Evolutionary conservation across 2,888 invertebrate genomes (phyloP).

Genomic region (Diplazon laetatorius): DNA sequence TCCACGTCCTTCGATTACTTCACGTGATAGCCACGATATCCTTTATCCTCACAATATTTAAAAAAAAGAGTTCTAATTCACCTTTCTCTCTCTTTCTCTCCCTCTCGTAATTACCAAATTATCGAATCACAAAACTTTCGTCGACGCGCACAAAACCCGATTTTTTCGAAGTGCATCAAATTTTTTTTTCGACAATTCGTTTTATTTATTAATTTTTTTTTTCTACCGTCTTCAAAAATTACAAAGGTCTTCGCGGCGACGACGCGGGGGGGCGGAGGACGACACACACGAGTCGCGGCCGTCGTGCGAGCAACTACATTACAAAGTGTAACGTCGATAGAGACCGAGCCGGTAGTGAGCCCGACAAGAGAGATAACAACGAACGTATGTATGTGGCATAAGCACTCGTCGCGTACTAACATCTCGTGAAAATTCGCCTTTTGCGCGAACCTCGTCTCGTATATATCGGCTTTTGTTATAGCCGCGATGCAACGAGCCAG

Average conservation of each 20-base stretch:
- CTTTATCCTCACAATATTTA: not conserved
- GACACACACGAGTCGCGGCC: no score
- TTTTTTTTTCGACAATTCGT: not conserved
- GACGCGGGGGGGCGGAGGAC: no score
- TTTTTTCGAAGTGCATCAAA: no score
- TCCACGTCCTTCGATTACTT: slow-evolving; percentile 12
- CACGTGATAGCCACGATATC: not conserved
- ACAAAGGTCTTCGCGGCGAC: slow-evolving; percentile 1
- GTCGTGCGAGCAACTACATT: slow-evolving; percentile 45
- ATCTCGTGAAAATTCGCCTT: slow-evolving; percentile 57
- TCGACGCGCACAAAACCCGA: not conserved
- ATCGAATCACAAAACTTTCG: not conserved
- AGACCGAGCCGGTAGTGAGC: slow-evolving; percentile 47
- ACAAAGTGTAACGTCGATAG: slow-evolving; percentile 48
- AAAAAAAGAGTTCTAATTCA: no score
- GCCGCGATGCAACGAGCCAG: no score
- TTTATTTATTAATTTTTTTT: not conserved
- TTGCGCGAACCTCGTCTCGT: slow-evolving; percentile 42
- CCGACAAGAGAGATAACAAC: slow-evolving; percentile 65
- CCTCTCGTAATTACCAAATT: no score
- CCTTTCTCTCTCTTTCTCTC: no score
- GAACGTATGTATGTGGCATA: slow-evolving; percentile 63
- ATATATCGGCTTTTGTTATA: slow-evolving; percentile 30
- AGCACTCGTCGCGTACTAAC: slow-evolving; percentile 59
- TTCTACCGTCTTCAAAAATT: not conserved